Evolutionary conservation across 2,888 invertebrate genomes (phyloP).

Genomic region (Acholoe squamosa): DNA sequence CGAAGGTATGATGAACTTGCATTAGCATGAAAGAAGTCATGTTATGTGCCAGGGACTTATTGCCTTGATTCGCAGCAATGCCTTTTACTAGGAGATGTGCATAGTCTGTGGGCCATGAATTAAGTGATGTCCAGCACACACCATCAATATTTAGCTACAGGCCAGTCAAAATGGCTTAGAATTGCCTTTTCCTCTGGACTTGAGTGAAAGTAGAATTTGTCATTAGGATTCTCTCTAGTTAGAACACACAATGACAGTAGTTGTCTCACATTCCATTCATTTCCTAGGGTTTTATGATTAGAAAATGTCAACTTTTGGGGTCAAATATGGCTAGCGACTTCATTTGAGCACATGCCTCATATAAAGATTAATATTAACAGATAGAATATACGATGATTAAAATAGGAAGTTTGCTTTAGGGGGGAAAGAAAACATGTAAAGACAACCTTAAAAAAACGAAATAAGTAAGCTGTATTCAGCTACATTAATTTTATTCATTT

Average conservation of each 20-base stretch:
- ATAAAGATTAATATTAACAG: background rate
- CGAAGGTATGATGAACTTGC: background rate
- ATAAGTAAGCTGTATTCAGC: background rate
- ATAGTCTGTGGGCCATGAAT: background rate
- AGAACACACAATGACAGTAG: background rate
- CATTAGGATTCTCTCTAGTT: background rate
- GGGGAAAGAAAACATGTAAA: background rate
- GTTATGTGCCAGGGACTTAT: background rate
- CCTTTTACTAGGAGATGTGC: background rate
- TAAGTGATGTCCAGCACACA: background rate
- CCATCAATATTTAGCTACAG: background rate
- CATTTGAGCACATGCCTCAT: too few relatives aligned
- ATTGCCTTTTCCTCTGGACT: background rate
- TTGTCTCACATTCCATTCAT: background rate
- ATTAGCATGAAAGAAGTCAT: background rate
- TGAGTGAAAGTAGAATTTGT: background rate
- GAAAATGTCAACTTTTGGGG: too few relatives aligned
- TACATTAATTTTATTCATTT: background rate
- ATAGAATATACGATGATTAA: background rate
- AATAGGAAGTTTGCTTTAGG: background rate
- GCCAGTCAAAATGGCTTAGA: background rate
- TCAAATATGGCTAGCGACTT: too few relatives aligned
- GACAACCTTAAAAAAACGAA: background rate
- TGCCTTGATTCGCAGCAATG: slow-evolving; percentile 14
- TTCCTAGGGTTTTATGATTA: background rate